Evolutionary conservation across 1,140 invertebrate genomes (phyloP).

Genomic region (Ceratina australensis): DNA sequence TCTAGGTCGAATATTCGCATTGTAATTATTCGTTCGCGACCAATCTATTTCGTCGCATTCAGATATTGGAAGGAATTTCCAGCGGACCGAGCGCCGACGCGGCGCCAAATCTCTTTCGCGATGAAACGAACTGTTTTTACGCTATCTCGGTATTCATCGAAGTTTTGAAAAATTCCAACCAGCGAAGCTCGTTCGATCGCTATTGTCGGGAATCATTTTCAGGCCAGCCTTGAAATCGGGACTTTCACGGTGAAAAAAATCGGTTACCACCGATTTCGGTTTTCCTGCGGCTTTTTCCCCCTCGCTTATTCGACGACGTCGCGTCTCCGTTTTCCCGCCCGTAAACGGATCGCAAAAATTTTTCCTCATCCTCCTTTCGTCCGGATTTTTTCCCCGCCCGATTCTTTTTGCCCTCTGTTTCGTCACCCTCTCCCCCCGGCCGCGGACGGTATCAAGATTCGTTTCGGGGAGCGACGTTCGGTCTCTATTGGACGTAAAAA

Average conservation of each 20-base stretch:
- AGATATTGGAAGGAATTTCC: not conserved
- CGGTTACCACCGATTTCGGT: not conserved
- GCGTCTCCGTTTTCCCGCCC: conserved; percentile 12
- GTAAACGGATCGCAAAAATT: conserved; percentile 38
- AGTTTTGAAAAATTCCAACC: conserved; percentile 35
- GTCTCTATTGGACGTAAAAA: conserved; percentile 34
- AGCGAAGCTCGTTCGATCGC: not conserved
- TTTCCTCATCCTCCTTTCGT: not conserved
- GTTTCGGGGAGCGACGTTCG: conserved; percentile 42
- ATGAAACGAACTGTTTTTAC: conserved; percentile 33
- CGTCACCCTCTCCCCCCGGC: too few species aligned
- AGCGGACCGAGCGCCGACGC: not conserved
- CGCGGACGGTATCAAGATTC: conserved; percentile 33
- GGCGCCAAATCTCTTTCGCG: not conserved
- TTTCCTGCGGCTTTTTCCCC: too few species aligned
- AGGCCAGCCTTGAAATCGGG: not conserved
- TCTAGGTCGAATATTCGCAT: conserved; percentile 1
- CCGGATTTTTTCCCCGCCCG: too few species aligned
- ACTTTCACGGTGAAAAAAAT: not conserved
- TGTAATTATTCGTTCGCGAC: conserved; percentile 44
- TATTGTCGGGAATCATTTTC: conserved; percentile 32
- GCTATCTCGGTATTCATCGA: conserved; percentile 7
- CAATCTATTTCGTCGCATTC: too few species aligned
- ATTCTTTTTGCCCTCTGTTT: not conserved
- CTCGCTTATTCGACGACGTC: not conserved